phyloP scores from a whole-genome alignment of 1,140 invertebrate species.

The Drosophila nigromelanica region DNA sequence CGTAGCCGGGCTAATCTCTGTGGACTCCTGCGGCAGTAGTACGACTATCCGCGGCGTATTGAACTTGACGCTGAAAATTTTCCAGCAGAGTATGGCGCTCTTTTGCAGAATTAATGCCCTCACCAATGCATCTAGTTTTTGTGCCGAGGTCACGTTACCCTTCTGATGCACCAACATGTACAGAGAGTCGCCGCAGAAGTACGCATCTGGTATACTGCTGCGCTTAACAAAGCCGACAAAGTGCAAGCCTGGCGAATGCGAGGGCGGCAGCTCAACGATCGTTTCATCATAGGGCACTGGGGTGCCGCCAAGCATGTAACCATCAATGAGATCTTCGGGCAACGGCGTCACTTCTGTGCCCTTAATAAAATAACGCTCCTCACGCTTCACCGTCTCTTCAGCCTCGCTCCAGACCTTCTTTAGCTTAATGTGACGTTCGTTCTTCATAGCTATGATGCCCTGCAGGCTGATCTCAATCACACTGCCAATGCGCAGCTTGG shows the following conservation, averaged over 20 bases:
- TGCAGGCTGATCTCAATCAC: slow-evolving; percentile 57
- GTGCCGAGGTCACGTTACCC: slow-evolving; percentile 49
- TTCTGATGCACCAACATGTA: slow-evolving; percentile 73
- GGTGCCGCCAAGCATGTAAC: slow-evolving; percentile 78
- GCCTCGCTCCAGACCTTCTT: slow-evolving; percentile 63
- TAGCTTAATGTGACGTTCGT: slow-evolving; percentile 67
- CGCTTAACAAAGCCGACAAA: slow-evolving; percentile 71
- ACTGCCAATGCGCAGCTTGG: slow-evolving; percentile 66
- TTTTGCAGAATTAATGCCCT: slow-evolving; percentile 48
- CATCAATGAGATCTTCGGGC: slow-evolving; percentile 68
- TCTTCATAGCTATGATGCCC: slow-evolving; percentile 76
- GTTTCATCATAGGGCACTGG: slow-evolving; percentile 73
- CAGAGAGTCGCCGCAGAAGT: slow-evolving; percentile 68
- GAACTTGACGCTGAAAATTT: slow-evolving; percentile 64
- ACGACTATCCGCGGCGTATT: slow-evolving; percentile 72
- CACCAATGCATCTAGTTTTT: slow-evolving; percentile 73
- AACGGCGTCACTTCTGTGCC: slow-evolving; percentile 58
- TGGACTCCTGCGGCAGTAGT: slow-evolving; percentile 60
- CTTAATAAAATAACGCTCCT: slow-evolving; percentile 58
- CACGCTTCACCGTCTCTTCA: slow-evolving; percentile 59
- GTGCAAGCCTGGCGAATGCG: slow-evolving; percentile 62
- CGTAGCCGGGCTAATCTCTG: slow-evolving; percentile 54
- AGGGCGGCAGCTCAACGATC: slow-evolving; percentile 50
- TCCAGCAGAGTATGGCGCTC: slow-evolving; percentile 73
- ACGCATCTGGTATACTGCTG: slow-evolving; percentile 62